Base-by-base conservation (phyloP, 2,888 invertebrate genomes). In the Molanna angustata region DNA sequence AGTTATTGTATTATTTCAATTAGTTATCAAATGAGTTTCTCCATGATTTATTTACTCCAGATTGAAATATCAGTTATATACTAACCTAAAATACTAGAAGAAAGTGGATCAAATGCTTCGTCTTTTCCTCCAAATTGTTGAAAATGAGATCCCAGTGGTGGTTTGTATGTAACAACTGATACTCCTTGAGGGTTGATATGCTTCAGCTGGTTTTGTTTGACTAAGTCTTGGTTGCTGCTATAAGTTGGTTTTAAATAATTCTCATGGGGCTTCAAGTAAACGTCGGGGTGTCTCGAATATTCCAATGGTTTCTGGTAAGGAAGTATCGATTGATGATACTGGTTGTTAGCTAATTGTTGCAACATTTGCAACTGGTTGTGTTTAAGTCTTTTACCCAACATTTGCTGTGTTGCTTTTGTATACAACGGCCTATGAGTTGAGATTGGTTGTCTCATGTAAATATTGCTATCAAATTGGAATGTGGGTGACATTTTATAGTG, bases 31-130 rank as follows among this genome's bases (percentile, higher is more conserved):
- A n/a, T n/a, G n/a, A n/a, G n/a, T n/a, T n/a, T n/a, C n/a, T n/a
- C n/a, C n/a, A n/a, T n/a, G n/a, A n/a, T n/a, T n/a, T n/a, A n/a
- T n/a, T n/a, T n/a, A n/a, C n/a, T n/a, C n/a, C n/a, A n/a, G n/a
- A n/a, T n/a, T n/a, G n/a, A n/a, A n/a, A n/a, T n/a, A n/a, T n/a
- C n/a, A n/a, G n/a, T n/a, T n/a, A n/a, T 11, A 35, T 35, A 35
- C 13, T 35, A 35, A 70, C 77, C 77, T 69, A 76, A 67, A 60
- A 76, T 67, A 61, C 66, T 73, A 44, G 72, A 67, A 57, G 73
- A 73, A 43, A 73, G 65, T 4, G 68, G 66, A 22, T 69, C 61
- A 37, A 61, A 62, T 17, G 58, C 54, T 31, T 61, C 62, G 46
- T 75, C 72, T 60, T 74, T 73, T 64, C 68, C 71, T 17, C 70